phyloP scores from a whole-genome alignment of 1,140 invertebrate species.

The Drosophila pachea region DNA sequence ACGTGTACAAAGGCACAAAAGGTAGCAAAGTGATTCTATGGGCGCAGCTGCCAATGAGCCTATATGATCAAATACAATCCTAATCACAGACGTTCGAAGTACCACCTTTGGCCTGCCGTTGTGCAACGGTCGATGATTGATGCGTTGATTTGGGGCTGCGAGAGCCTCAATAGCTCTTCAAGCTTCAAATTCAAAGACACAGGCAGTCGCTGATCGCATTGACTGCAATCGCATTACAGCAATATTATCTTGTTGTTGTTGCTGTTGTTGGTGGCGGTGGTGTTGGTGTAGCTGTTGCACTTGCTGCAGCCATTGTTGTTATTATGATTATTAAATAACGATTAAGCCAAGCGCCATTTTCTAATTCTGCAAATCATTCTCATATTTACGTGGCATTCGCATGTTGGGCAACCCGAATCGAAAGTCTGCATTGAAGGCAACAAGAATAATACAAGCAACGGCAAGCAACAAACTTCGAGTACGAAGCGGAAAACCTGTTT shows the following conservation, averaged over 20 bases:
- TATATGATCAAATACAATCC: neutral
- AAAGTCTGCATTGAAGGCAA: conserved; percentile 30
- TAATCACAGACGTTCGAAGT: conserved; percentile 8
- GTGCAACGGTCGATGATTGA: conserved; percentile 68
- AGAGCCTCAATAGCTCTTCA: conserved; percentile 66
- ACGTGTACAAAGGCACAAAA: conserved; percentile 9
- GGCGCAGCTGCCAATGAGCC: conserved; percentile 27
- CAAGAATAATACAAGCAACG: conserved; percentile 51
- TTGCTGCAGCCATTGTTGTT: conserved; percentile 46
- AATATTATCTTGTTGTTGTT: conserved; percentile 12
- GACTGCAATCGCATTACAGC: conserved; percentile 19
- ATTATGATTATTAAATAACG: conserved; percentile 72
- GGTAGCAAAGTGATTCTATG: conserved; percentile 38
- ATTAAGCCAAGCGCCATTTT: conserved; percentile 70
- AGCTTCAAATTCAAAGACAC: conserved; percentile 47
- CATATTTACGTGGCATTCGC: conserved; percentile 55
- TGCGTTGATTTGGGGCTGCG: conserved; percentile 62
- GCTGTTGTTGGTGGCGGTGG: too few relatives aligned
- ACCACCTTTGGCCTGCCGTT: conserved; percentile 38
- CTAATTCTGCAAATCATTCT: conserved; percentile 71
- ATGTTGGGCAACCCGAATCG: conserved; percentile 44
- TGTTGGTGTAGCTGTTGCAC: too few relatives aligned
- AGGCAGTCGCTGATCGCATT: neutral
- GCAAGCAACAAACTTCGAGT: neutral
- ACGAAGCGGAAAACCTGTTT: conserved; percentile 35